A percentile compares a stretch with the other conserved stretches of the same genome.
Evolutionary conservation across 1,140 invertebrate genomes (phyloP).

Genomic region (Drosophila serrata): DNA sequence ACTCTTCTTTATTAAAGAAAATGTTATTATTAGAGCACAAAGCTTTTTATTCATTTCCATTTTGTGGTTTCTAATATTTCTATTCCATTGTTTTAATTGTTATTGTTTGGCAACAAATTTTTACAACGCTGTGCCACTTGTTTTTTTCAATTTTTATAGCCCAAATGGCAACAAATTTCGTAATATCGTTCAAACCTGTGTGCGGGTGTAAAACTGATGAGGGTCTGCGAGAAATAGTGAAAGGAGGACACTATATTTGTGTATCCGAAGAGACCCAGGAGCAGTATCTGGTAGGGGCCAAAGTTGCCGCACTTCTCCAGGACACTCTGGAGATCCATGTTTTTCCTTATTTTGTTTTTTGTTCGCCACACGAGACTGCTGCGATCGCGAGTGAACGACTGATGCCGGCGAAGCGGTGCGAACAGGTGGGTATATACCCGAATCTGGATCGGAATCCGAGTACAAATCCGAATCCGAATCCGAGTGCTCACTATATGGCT

Average conservation of each 20-base stretch:
- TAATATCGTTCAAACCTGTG: constrained; percentile 72
- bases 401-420: constrained; percentile 13
- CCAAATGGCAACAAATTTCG: neutral
- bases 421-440: constrained; percentile 33
- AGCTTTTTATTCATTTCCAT: too few relatives aligned
- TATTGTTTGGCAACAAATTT: neutral
- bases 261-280: constrained; percentile 87
- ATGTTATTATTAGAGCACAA: too few relatives aligned
- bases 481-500: neutral
- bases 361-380: constrained; percentile 7
- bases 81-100: neutral
- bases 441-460: neutral
- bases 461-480: neutral
- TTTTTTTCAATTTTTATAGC: too few relatives aligned
- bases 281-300: constrained; percentile 87
- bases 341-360: neutral
- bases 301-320: constrained; percentile 88
- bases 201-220: constrained; percentile 86
- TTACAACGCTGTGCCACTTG: neutral
- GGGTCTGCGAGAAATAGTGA: constrained; percentile 87
- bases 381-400: constrained; percentile 37
- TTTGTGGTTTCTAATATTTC: neutral
- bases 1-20: too few relatives aligned
- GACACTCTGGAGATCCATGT: constrained; percentile 87
- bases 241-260: constrained; percentile 87